A percentile compares a stretch with the other conserved stretches of the same genome.
These are phyloP conservation scores for Melipona quadrifasciata DNA, from an alignment of 1,140 invertebrate species.

Conservation along the genomic window DNA sequence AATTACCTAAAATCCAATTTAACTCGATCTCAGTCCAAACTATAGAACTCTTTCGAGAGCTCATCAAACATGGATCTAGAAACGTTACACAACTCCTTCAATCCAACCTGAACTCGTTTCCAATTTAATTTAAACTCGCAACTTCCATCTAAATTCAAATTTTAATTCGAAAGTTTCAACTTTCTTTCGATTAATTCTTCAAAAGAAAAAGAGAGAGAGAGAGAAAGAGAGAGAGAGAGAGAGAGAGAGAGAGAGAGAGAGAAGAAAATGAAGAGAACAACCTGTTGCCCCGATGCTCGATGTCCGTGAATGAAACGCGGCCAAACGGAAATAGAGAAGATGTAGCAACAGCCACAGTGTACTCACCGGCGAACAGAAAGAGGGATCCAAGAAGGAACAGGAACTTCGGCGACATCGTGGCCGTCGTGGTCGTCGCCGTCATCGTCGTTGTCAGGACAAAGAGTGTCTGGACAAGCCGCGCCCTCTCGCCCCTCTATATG, in stretches of 20 bases:
- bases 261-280: background rate
- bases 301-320: background rate
- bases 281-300: background rate
- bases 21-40: background rate
- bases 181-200: background rate
- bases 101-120: too few relatives aligned
- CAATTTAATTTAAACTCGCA: background rate
- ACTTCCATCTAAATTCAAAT: background rate
- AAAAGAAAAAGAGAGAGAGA: too few relatives aligned
- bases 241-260: too few relatives aligned
- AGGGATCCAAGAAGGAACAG: slow-evolving; percentile 76
- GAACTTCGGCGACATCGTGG: slow-evolving; percentile 79
- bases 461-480: slow-evolving; percentile 82
- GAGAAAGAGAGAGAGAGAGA: too few relatives aligned
- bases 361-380: slow-evolving; percentile 79
- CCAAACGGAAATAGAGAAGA: background rate
- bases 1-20: background rate
- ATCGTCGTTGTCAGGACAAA: slow-evolving; percentile 77
- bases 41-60: background rate
- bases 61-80: background rate
- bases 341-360: slow-evolving; percentile 25
- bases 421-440: slow-evolving; percentile 75
- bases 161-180: background rate
- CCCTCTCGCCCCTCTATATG: slow-evolving; percentile 82
- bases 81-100: too few relatives aligned